Conservation (phyloP, 2,888 invertebrate species). For the Drosophila pseudotalamancana region DNA sequence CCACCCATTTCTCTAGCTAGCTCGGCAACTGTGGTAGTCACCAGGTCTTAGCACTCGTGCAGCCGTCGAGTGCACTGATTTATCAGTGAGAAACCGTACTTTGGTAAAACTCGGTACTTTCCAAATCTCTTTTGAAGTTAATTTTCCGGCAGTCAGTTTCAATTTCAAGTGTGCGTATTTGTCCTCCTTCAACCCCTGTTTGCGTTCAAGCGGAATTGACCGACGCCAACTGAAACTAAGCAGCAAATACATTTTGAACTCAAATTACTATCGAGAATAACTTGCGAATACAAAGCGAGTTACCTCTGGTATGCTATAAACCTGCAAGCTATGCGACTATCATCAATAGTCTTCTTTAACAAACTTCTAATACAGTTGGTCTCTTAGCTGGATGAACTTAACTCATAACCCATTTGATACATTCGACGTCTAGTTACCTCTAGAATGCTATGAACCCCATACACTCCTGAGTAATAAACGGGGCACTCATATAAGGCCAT, state of each 20-base stretch:
- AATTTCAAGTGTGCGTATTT: constrained; percentile 59
- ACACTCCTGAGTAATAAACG: too few relatives aligned
- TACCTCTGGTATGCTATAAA: not conserved
- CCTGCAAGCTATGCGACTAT: not conserved
- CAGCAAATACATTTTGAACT: not conserved
- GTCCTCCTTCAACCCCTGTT: not conserved
- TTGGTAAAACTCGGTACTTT: constrained; percentile 52
- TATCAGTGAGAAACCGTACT: constrained; percentile 59
- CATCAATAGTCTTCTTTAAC: not conserved
- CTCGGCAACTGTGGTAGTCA: constrained; percentile 13
- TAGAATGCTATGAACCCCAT: too few relatives aligned
- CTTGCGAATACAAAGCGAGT: not conserved
- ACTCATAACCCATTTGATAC: too few relatives aligned
- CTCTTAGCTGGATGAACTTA: too few relatives aligned
- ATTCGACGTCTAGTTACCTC: too few relatives aligned
- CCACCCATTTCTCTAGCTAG: constrained; percentile 13
- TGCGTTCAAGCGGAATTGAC: constrained; percentile 16
- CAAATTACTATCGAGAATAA: not conserved
- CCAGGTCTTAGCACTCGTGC: constrained; percentile 59
- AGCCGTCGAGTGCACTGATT: constrained; percentile 68
- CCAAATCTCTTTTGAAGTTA: constrained; percentile 70
- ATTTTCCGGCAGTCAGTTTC: constrained; percentile 79
- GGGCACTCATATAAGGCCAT: too few relatives aligned
- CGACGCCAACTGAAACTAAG: not conserved
- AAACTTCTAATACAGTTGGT: too few relatives aligned